Base-by-base conservation (phyloP, 2,113 vertebrate genomes). In the Amblyornis subalaris region DNA sequence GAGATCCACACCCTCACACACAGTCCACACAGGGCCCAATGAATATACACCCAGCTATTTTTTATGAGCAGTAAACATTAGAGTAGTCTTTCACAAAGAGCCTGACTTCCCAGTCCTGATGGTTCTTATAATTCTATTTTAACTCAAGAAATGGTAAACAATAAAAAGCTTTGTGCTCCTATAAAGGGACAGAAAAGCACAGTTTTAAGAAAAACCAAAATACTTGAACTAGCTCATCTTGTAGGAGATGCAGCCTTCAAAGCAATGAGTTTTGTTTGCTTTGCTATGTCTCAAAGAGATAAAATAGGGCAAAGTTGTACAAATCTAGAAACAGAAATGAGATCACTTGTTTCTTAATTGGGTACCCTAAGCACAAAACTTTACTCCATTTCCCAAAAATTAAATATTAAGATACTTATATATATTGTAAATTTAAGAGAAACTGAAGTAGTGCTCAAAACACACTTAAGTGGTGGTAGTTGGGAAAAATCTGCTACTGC, bases 31-130 rank as follows among this genome's bases (percentile, higher is more conserved):
- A 47, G 1, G 2, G 67, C 61, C 71, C 0, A 0, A 35, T 1
- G 2, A 83, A 76, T 83, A 91, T 73, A 93, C 18, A 90, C 95
- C 45, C 24, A 2, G 64, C 72, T 94, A 14, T 64, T 93, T 94
- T 88, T 90, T 54, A n/a, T 44, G 33, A 79, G 79, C 55, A 66
- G 92, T 90, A 93, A 96, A 96, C 69, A 95, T 80, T 47, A 35
- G 64, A 83, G 54, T 47, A 73, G 71, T 25, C 74, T 79, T 75
- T 65, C 50, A 65, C 81, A 90, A 86, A 83, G 54, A 83, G 47
- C 47, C 42, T 83, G 71, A 65, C 50, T 93, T 70, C 78, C 75
- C 50, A 38, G 35, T 54, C 55, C 75, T 58, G 64, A 88, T 9
- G 24, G 50, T 88, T 91, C 88, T 73, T 50, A 19, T 0, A 3